Evolutionary conservation across 2,113 vertebrate species (phyloP).

Genomic region (Megaleporinus macrocephalus): DNA sequence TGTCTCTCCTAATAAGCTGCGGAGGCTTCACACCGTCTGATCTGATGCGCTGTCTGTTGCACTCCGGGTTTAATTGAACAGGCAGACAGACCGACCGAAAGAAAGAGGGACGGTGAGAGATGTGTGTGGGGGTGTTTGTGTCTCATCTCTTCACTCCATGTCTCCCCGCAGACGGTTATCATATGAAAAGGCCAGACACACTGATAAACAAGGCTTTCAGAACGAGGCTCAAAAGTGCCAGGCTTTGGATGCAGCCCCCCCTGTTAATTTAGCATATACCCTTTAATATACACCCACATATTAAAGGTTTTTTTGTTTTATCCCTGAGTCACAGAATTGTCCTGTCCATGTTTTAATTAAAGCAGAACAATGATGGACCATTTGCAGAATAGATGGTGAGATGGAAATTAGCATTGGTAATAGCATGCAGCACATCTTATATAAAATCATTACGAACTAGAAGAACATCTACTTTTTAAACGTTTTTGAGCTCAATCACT

Average conservation of each 20-base stretch:
- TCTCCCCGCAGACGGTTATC: neutral
- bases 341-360: neutral
- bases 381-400: neutral
- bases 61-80: neutral
- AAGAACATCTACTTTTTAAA: neutral
- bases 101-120: neutral
- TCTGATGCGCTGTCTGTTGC: neutral
- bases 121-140: neutral
- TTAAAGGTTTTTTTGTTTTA: neutral
- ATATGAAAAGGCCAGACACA: conserved; percentile 20
- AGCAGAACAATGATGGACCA: neutral
- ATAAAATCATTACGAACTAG: neutral
- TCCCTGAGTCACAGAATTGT: neutral
- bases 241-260: neutral
- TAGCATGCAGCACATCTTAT: neutral
- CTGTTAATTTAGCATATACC: neutral
- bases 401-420: neutral
- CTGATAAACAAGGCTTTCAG: neutral
- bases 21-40: conserved; percentile 35
- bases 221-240: neutral
- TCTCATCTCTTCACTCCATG: neutral
- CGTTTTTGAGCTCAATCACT: neutral
- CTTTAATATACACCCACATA: neutral
- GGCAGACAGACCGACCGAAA: neutral
- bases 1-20: conserved; percentile 27